Base-by-base conservation (phyloP, 1,140 invertebrate genomes). In the Drosophila micromelanica region DNA sequence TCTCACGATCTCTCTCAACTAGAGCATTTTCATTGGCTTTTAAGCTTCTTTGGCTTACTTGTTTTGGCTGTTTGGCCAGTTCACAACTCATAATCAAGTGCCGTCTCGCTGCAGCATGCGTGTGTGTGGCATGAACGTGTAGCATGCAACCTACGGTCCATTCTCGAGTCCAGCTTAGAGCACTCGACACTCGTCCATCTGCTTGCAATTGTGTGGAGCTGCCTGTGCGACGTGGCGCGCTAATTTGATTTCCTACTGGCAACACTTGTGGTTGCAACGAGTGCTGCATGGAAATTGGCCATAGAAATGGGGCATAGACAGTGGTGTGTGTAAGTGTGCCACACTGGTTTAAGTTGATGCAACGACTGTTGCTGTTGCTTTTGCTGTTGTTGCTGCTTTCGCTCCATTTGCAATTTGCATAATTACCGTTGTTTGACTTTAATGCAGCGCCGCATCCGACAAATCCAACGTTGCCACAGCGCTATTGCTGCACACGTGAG, bases 401-500 rank as follows among this genome's bases (percentile, higher is more conserved):
- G 80, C 82, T 82, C 78, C 78, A 86, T 87, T 89, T 87, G 84
- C 84, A 87, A 87, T 87, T 87, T 87, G 84, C 84, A 87, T 87
- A 87, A 87, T 87, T 89, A 87, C 84, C 84, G 84, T 87, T 87
- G 84, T 87, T 86, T 75, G 79, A 87, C 75, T 82, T 89, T 78
- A 87, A 87, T 87, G 76, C 84, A 75, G 72, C 42, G 40, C 78
- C 73, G 69, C 81, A 80, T 86, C 80, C 80, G 81, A 69, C 68
- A 74, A 69, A 72, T 80, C 46, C 73, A 72, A 74, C 79, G 59
- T 62, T 49, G 56, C 17, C 52, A 76, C 32, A 37, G 46, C 27
- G 46, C 57, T 35, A 27, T 17, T 51, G 57, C 35, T 37, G 51
- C 61, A 56, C 59, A 48, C 45, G 59, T 62, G 59, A 54, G 67